Evolutionary conservation across 1,140 invertebrate species (phyloP).

Genomic region (Apis dorsata): DNA sequence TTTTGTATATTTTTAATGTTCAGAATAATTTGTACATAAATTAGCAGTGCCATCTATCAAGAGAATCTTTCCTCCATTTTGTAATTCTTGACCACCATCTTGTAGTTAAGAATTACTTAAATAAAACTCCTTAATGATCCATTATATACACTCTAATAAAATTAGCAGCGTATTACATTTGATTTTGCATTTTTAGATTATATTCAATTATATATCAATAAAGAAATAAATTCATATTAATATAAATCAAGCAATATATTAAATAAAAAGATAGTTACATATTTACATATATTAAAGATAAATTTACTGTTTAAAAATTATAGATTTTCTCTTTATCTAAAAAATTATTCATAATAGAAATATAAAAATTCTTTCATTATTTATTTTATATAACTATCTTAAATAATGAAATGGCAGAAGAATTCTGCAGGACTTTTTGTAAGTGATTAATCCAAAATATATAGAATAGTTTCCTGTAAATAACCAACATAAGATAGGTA

Average conservation of each 20-base stretch:
- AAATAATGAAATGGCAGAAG: neutral
- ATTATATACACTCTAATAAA: neutral
- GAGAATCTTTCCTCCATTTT: slow-evolving; percentile 64
- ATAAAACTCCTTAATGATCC: neutral
- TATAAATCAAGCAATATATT: neutral
- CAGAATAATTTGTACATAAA: neutral
- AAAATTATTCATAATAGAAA: neutral
- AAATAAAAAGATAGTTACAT: slow-evolving; percentile 4
- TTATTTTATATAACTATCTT: neutral
- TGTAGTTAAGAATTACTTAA: slow-evolving; percentile 40
- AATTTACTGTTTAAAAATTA: neutral
- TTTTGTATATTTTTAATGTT: neutral
- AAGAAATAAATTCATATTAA: neutral
- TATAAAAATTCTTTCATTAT: neutral
- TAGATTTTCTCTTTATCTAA: neutral
- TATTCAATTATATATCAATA: neutral
- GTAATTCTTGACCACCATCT: slow-evolving; percentile 64
- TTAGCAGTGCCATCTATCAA: slow-evolving; percentile 27
- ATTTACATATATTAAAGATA: neutral
- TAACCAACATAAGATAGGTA: slow-evolving; percentile 27
- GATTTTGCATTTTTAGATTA: neutral
- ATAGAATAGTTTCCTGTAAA: slow-evolving; percentile 17
- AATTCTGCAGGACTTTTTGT: neutral
- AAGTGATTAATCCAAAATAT: neutral
- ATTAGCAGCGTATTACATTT: neutral